phyloP scores from a whole-genome alignment of 1,140 invertebrate genomes.

The Bombus sylvicola region DNA sequence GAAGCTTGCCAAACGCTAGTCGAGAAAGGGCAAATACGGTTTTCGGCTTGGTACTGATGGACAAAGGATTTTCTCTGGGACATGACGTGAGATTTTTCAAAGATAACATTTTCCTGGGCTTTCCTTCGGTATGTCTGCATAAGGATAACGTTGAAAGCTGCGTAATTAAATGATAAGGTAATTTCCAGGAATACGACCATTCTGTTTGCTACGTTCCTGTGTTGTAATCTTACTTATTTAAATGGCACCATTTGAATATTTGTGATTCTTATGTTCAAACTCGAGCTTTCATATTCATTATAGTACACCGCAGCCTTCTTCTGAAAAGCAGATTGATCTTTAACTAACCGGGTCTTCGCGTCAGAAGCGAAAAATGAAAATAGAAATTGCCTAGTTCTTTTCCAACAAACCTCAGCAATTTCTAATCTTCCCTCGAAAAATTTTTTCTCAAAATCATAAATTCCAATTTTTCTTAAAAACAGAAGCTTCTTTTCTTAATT shows the following conservation, averaged over 20 bases:
- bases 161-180: slow-evolving; percentile 30
- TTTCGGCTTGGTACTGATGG: slow-evolving; percentile 52
- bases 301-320: too few species aligned
- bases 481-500: background rate
- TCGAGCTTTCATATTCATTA: background rate
- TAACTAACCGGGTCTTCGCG: background rate
- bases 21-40: slow-evolving; percentile 61
- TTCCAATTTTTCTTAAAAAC: background rate
- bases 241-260: background rate
- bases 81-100: slow-evolving; percentile 57
- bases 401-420: background rate
- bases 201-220: background rate
- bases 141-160: slow-evolving; percentile 1
- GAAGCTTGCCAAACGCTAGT: slow-evolving; percentile 63
- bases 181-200: background rate
- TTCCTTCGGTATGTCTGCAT: slow-evolving; percentile 1
- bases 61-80: slow-evolving; percentile 63
- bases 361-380: background rate
- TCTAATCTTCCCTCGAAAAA: background rate
- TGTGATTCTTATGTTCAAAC: background rate
- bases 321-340: background rate
- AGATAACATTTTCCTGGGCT: slow-evolving; percentile 38
- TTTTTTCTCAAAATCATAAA: background rate
- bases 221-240: background rate
- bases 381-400: background rate